These are phyloP conservation scores for Acronicta aceris DNA, from an alignment of 2,888 invertebrate species.

Conservation along the genomic window DNA sequence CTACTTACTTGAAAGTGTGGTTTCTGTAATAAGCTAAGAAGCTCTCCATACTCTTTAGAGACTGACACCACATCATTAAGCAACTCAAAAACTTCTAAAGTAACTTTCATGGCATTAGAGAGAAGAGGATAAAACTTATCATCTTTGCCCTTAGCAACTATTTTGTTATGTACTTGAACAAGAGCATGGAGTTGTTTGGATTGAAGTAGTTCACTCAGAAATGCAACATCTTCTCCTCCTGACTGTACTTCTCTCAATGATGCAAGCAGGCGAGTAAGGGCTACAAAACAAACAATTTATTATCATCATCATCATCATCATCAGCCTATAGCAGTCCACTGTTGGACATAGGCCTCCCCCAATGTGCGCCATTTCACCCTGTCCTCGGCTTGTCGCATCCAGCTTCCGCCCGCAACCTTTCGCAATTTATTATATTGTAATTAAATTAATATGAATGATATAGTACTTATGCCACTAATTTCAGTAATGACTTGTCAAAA, in stretches of 20 bases:
- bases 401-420: too few species aligned
- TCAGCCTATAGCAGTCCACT: too few species aligned
- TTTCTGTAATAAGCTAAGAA: conserved; percentile 94
- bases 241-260: conserved; percentile 95
- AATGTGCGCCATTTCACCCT: too few species aligned
- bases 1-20: conserved; percentile 95
- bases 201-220: conserved; percentile 94
- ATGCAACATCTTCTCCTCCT: conserved; percentile 96
- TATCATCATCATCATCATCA: too few species aligned
- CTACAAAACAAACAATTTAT: conserved; percentile 82
- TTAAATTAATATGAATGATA: background rate
- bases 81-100: conserved; percentile 94
- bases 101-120: conserved; percentile 95
- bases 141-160: conserved; percentile 94
- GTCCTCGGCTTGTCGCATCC: too few species aligned
- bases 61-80: conserved; percentile 91
- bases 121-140: conserved; percentile 95
- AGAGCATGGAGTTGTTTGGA: conserved; percentile 96
- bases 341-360: too few species aligned
- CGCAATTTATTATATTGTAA: background rate
- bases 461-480: too few species aligned
- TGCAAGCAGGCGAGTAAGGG: conserved; percentile 93
- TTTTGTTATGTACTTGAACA: conserved; percentile 97
- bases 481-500: too few species aligned
- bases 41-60: conserved; percentile 94